Conservation (phyloP, 1,140 invertebrate genomes). For the Conopomorpha cramerella region DNA sequence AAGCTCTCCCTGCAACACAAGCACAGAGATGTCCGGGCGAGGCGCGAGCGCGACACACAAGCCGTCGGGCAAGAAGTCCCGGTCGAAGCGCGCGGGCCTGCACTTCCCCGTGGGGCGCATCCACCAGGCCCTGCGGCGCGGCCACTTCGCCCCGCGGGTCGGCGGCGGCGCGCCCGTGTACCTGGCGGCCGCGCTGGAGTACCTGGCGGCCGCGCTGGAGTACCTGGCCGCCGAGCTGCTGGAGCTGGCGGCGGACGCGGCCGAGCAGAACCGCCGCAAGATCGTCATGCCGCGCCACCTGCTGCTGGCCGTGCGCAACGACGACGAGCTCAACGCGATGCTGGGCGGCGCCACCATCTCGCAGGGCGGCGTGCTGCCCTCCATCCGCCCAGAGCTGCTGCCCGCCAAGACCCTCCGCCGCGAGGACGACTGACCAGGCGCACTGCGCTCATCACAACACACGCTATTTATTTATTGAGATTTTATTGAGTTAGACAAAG, state of each 20-base stretch:
- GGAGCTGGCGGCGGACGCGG: constrained; percentile 58
- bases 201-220: too few relatives aligned
- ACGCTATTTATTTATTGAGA: too few relatives aligned
- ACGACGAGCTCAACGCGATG: constrained; percentile 77
- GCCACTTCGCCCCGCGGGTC: constrained; percentile 66
- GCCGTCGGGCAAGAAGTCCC: too few relatives aligned
- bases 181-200: too few relatives aligned
- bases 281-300: constrained; percentile 68
- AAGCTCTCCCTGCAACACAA: too few relatives aligned
- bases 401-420: constrained; percentile 72
- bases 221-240: too few relatives aligned
- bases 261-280: constrained; percentile 42
- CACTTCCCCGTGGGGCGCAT: constrained; percentile 65
- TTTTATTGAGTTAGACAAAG: too few relatives aligned
- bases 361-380: constrained; percentile 75
- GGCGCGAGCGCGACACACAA: too few relatives aligned
- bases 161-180: constrained; percentile 66
- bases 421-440: too few relatives aligned
- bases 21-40: too few relatives aligned
- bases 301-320: constrained; percentile 74
- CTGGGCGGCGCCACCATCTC: constrained; percentile 76
- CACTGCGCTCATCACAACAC: too few relatives aligned
- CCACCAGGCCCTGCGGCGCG: constrained; percentile 66
- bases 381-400: constrained; percentile 74
- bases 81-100: constrained; percentile 69